These are phyloP conservation scores for Gyps fulvus DNA, from an alignment of 2,113 vertebrate species.

Conservation along the genomic window DNA sequence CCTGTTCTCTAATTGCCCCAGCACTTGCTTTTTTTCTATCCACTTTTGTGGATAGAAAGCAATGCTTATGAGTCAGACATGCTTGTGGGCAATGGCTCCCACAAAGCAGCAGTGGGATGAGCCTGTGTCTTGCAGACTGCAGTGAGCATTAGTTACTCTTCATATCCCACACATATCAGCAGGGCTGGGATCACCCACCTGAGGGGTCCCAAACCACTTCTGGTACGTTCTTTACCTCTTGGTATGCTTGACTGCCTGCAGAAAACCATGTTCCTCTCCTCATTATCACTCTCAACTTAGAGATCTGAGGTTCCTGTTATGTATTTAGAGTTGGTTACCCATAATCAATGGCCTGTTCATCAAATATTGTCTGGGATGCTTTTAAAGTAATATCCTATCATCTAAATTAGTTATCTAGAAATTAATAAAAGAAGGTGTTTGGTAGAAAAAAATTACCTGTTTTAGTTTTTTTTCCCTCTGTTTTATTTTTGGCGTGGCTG, in stretches of 20 bases:
- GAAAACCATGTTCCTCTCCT: background rate
- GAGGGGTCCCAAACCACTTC: background rate
- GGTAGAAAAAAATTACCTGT: background rate
- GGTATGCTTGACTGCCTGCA: background rate
- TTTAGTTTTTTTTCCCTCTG: background rate
- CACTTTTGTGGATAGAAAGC: background rate
- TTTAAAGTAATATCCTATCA: background rate
- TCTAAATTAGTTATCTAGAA: background rate
- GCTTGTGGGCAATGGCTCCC: background rate
- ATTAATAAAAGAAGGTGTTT: background rate
- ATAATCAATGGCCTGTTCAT: background rate
- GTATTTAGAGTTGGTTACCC: background rate
- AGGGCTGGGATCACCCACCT: background rate
- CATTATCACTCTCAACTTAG: background rate
- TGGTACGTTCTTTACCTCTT: background rate
- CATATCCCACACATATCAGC: background rate
- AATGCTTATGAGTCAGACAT: background rate
- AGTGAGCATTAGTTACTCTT: rapidly evolving
- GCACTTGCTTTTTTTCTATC: background rate
- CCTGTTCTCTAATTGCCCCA: background rate
- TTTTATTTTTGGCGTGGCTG: background rate
- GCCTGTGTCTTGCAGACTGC: background rate
- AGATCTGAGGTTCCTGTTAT: background rate
- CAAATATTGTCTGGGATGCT: background rate
- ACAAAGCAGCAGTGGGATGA: background rate